Evolutionary conservation across 2,888 invertebrate species (phyloP).

Genomic region (Hyposoter didymator): DNA sequence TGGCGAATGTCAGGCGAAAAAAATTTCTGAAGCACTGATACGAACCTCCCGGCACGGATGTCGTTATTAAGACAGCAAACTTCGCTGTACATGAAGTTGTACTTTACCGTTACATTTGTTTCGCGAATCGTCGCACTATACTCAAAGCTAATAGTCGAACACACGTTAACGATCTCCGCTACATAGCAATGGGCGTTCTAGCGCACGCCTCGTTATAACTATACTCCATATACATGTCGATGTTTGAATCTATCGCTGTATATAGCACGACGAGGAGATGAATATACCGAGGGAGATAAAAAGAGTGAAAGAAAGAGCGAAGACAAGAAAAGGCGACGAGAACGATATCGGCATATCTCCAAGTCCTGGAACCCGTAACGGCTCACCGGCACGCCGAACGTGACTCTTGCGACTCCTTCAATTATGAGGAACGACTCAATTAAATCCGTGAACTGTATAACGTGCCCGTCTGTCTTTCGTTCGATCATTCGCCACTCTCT

Average conservation of each 20-base stretch:
- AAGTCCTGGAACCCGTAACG: conserved; percentile 63
- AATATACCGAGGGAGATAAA: conserved; percentile 27
- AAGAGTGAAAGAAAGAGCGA: conserved; percentile 12
- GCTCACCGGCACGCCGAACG: conserved; percentile 68
- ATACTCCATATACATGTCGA: conserved; percentile 43
- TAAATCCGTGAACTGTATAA: conserved; percentile 64
- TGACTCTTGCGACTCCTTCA: conserved; percentile 69
- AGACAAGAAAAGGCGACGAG: conserved; percentile 65
- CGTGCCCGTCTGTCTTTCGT: conserved; percentile 12
- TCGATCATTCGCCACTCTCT: conserved; percentile 24
- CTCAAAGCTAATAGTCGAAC: conserved; percentile 68
- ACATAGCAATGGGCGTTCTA: conserved; percentile 26
- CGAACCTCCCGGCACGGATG: conserved; percentile 15
- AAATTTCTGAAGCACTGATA: not conserved
- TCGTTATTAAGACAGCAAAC: conserved; percentile 58
- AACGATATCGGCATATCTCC: conserved; percentile 66
- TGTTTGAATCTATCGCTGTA: conserved; percentile 22
- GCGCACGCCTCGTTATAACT: conserved; percentile 66
- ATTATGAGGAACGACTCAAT: conserved; percentile 72
- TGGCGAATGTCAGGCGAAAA: conserved; percentile 17
- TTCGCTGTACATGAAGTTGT: conserved; percentile 17
- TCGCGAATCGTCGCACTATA: conserved; percentile 61
- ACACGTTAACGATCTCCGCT: conserved; percentile 69
- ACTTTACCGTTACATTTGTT: conserved; percentile 66
- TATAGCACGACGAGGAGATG: conserved; percentile 39